Base-by-base conservation (phyloP, 2,888 invertebrate species). In the Diadegma fenestrale region DNA sequence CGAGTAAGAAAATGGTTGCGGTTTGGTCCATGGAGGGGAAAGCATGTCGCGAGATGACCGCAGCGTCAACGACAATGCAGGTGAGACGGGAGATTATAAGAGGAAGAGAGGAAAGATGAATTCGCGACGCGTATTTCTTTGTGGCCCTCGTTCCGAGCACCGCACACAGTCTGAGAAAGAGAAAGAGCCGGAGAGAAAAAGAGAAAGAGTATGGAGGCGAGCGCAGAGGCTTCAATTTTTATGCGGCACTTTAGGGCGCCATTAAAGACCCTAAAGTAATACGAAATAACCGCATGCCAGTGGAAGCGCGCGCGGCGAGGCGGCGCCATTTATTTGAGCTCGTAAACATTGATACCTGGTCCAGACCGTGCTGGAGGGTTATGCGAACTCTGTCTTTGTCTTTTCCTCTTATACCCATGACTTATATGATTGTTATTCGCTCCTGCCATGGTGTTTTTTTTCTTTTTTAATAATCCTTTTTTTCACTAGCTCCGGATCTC, bases 181-280 rank as follows among this genome's bases (percentile, higher is more conserved):
- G 77, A 68, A 72, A 69, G 48, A 48, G 33, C 30, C 33, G 22
- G 19, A 33, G 30, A n/a, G n/a, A n/a, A 58, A 48, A 41, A 72
- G 64, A 71, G 69, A 6, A 26, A 45, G 51, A 43, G 48, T 48
- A 48, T n/a, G n/a, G 37, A 37, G 63, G 61, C 54, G 77, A 58
- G 61, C 54, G 77, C 12, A 79, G 79, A 80, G 84, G 87, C 88
- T 88, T 89, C 88, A 88, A 90, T 90, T 93, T 93, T 92, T 92
- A 93, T 89, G 91, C 89, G 91, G 90, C 91, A 92, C 91, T 93
- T 93, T 91, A 90, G 88, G 88, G 88, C 87, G 88, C 91, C 90
- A 90, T 93, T 93, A 93, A 91, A 89, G 87, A 85, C 87, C 86
- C 88, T 81, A 92, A 93, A 92, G 92, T 92, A 92, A 93, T 92